Evolutionary conservation across 2,797 vertebrate genomes (phyloP).

Genomic region (Falco concolor): DNA sequence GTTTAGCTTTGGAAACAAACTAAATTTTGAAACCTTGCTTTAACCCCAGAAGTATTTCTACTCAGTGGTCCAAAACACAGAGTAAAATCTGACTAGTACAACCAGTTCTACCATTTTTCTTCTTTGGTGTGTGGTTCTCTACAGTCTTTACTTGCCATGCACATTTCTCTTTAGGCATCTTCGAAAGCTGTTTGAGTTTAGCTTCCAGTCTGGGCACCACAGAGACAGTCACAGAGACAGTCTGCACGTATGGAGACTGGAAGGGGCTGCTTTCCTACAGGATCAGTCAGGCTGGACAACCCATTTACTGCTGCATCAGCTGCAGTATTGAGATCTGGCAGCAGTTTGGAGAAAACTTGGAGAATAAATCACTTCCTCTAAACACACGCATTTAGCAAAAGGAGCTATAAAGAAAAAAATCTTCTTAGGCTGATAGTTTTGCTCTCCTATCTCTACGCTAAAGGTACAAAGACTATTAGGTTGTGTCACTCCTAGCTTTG

Average conservation of each 20-base stretch:
- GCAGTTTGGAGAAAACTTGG: not conserved
- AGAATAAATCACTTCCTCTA: not conserved
- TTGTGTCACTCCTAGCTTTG: not conserved
- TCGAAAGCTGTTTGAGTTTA: not conserved
- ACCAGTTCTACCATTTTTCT: no score
- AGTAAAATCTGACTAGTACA: not conserved
- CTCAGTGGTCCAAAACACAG: not conserved
- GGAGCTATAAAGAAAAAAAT: not conserved
- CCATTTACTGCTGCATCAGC: no score
- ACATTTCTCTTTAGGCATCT: not conserved
- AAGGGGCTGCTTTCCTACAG: not conserved
- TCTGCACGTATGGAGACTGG: rapidly evolving
- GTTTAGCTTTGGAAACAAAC: not conserved
- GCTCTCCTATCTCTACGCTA: not conserved
- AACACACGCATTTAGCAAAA: not conserved
- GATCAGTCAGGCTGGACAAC: not conserved
- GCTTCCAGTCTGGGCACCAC: not conserved
- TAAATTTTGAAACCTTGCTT: not conserved
- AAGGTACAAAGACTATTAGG: not conserved
- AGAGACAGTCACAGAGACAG: no score
- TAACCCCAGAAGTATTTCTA: not conserved
- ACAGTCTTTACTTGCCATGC: rapidly evolving
- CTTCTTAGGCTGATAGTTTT: no score
- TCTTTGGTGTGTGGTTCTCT: not conserved
- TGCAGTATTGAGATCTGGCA: not conserved